These are phyloP conservation scores for Scaptomyza flava DNA, from an alignment of 2,888 invertebrate species.

Conservation along the genomic window DNA sequence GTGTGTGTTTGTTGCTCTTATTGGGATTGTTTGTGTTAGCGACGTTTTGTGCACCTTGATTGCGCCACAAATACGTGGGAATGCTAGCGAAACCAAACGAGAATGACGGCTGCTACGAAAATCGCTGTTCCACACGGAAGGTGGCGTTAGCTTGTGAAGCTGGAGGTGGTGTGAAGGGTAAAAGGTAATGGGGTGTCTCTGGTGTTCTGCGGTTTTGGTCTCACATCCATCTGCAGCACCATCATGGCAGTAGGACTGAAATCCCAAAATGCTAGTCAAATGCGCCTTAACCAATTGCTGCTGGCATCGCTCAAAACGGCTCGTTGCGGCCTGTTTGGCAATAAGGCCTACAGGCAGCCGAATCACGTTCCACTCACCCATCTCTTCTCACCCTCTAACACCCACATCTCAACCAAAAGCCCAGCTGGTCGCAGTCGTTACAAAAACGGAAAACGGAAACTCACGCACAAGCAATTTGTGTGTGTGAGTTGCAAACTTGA, in stretches of 20 bases:
- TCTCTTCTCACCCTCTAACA: no score
- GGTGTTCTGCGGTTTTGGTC: constrained; percentile 29
- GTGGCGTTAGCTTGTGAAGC: not conserved
- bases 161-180: not conserved
- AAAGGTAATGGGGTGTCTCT: not conserved
- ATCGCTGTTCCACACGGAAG: constrained; percentile 22
- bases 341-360: constrained; percentile 1
- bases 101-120: constrained; percentile 32
- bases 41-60: constrained; percentile 62
- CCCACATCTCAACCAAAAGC: no score
- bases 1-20: constrained; percentile 6
- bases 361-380: not conserved
- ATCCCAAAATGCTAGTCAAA: constrained; percentile 13
- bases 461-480: constrained; percentile 51
- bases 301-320: constrained; percentile 40
- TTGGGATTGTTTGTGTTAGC: constrained; percentile 42
- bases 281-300: constrained; percentile 48
- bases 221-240: constrained; percentile 27
- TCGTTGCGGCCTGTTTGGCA: constrained; percentile 46
- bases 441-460: constrained; percentile 42
- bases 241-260: not conserved
- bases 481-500: constrained; percentile 46
- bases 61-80: constrained; percentile 66
- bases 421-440: constrained; percentile 10
- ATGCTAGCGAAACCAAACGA: constrained; percentile 30